These are phyloP conservation scores for Condylostylus longicornis DNA, from an alignment of 1,140 invertebrate species.

Conservation along the genomic window DNA sequence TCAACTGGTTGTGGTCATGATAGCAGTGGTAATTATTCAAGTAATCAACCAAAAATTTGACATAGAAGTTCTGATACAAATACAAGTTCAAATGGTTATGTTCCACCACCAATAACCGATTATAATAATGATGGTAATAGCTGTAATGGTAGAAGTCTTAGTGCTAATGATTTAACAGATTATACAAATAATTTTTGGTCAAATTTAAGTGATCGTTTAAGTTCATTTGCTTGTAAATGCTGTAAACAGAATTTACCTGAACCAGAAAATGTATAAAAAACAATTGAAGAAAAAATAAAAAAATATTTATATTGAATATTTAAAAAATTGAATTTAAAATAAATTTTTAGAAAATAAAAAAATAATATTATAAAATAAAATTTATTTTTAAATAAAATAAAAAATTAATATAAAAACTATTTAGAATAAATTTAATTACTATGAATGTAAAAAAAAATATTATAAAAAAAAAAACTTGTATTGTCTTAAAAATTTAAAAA, in stretches of 20 bases:
- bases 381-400: too few species aligned
- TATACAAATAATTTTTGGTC: constrained; percentile 26
- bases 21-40: neutral
- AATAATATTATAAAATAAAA: too few species aligned
- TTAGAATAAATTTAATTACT: too few species aligned
- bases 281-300: too few species aligned
- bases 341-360: too few species aligned
- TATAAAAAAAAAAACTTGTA: too few species aligned
- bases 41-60: constrained; percentile 2
- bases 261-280: constrained; percentile 30
- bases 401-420: too few species aligned
- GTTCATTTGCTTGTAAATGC: constrained; percentile 29
- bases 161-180: constrained; percentile 10
- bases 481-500: too few species aligned
- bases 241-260: constrained; percentile 29
- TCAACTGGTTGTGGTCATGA: neutral
- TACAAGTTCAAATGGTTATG: neutral
- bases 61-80: constrained; percentile 4
- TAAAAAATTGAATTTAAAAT: too few species aligned
- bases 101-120: too few species aligned
- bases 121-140: neutral
- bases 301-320: too few species aligned
- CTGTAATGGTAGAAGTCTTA: constrained; percentile 2
- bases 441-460: too few species aligned
- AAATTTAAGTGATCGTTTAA: constrained; percentile 25